Conservation (phyloP, 2,113 vertebrate species). For the Myocastor coypus region DNA sequence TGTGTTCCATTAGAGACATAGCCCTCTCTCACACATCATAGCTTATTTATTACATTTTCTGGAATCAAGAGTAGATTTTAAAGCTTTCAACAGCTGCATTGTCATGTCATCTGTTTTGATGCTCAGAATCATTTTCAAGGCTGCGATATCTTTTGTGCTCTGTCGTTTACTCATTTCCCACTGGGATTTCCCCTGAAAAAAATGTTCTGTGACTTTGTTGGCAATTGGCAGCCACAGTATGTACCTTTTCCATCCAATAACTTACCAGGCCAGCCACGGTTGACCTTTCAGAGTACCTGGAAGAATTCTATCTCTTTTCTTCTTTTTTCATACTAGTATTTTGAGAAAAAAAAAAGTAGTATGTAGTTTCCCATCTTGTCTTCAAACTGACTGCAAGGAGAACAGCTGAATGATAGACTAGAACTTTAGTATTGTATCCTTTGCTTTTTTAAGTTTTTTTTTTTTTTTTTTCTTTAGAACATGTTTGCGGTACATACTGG, state of each 20-base stretch:
- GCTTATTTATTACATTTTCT: constrained; percentile 69
- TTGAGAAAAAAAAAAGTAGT: constrained; percentile 14
- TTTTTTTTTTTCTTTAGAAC: not conserved
- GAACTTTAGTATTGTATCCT: constrained; percentile 3
- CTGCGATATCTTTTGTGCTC: constrained; percentile 76
- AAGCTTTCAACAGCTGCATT: constrained; percentile 66
- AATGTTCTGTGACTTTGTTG: constrained; percentile 72
- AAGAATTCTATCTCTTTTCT: constrained; percentile 61
- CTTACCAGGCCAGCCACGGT: constrained; percentile 73
- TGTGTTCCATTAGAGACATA: not conserved
- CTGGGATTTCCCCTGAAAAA: constrained; percentile 81
- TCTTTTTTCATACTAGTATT: constrained; percentile 61
- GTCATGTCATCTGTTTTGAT: constrained; percentile 74
- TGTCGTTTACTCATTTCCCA: constrained; percentile 67
- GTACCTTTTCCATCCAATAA: constrained; percentile 70
- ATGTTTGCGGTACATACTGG: not conserved
- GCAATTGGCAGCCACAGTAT: constrained; percentile 50
- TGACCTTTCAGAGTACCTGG: constrained; percentile 51
- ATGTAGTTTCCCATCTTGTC: constrained; percentile 63
- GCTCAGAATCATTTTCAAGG: constrained; percentile 64
- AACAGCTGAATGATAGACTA: constrained; percentile 57
- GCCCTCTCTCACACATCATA: constrained; percentile 51
- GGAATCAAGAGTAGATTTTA: constrained; percentile 68
- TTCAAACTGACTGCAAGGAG: constrained; percentile 59
- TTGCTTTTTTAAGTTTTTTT: not conserved